phyloP scores from a whole-genome alignment of 92 coral and sea anemone genomes.

The Epizoanthus illoricatus region DNA sequence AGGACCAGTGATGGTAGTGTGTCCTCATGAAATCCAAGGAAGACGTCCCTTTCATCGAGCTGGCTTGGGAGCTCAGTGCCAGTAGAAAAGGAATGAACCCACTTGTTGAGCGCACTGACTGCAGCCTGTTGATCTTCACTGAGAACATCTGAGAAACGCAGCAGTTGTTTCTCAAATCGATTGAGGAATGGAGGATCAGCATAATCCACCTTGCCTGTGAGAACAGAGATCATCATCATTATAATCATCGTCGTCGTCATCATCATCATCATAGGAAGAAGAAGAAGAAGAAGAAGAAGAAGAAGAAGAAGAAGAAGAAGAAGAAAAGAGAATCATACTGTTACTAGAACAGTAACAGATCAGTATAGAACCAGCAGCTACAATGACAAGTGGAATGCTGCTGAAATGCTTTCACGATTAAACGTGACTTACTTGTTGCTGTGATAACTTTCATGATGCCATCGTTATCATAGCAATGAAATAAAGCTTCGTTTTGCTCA shows the following conservation, averaged over 20 bases:
- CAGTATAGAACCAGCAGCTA: too few species aligned
- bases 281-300: too few species aligned
- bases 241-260: too few species aligned
- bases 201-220: slow-evolving; percentile 68
- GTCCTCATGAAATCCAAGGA: slow-evolving; percentile 52
- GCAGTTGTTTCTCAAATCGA: slow-evolving; percentile 88
- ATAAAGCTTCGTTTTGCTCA: slow-evolving; percentile 33
- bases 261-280: too few species aligned
- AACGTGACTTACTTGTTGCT: too few species aligned
- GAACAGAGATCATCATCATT: slow-evolving; percentile 59
- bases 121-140: slow-evolving; percentile 38
- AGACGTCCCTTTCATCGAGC: slow-evolving; percentile 44
- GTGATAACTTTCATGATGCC: too few species aligned
- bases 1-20: slow-evolving; percentile 56
- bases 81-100: slow-evolving; percentile 65
- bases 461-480: slow-evolving; percentile 50
- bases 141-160: slow-evolving; percentile 84
- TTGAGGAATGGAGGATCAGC: slow-evolving; percentile 93
- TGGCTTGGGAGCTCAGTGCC: slow-evolving; percentile 47
- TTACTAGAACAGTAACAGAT: too few species aligned
- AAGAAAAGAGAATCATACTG: too few species aligned
- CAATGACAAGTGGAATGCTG: too few species aligned
- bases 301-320: too few species aligned
- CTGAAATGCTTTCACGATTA: too few species aligned
- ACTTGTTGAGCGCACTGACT: slow-evolving; percentile 48